These are phyloP conservation scores for Acanthoscelides obtectus DNA, from an alignment of 2,888 invertebrate genomes.

Conservation along the genomic window DNA sequence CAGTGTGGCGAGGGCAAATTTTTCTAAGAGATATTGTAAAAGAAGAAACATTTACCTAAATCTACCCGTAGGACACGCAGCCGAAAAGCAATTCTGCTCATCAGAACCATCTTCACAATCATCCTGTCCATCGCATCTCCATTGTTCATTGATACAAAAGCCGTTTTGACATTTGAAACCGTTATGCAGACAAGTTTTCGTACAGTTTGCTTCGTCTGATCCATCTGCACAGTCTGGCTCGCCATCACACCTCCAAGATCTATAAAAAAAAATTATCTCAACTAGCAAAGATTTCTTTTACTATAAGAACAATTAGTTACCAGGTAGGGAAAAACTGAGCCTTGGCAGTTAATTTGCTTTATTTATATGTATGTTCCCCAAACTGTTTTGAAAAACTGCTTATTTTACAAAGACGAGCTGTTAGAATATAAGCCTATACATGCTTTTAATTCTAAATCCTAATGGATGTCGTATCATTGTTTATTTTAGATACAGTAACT, in stretches of 20 bases:
- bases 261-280: conserved; percentile 3
- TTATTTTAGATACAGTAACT: too few relatives aligned
- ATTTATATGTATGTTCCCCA: too few relatives aligned
- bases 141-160: conserved; percentile 52
- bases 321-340: too few relatives aligned
- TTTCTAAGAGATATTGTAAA: too few relatives aligned
- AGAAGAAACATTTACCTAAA: conserved; percentile 25
- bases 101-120: conserved; percentile 64
- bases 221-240: conserved; percentile 71
- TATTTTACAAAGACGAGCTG: too few relatives aligned
- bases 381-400: too few relatives aligned
- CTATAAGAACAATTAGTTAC: too few relatives aligned
- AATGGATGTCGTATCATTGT: too few relatives aligned
- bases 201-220: conserved; percentile 74
- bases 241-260: conserved; percentile 30
- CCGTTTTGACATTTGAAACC: conserved; percentile 49
- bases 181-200: conserved; percentile 51
- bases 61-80: conserved; percentile 48
- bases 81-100: conserved; percentile 46
- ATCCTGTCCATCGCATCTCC: conserved; percentile 61
- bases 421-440: too few relatives aligned
- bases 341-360: too few relatives aligned
- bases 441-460: too few relatives aligned
- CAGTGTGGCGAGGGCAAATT: too few relatives aligned
- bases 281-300: neutral